Base-by-base conservation (phyloP, 2,797 vertebrate genomes). In the Neostethus bicornis region DNA sequence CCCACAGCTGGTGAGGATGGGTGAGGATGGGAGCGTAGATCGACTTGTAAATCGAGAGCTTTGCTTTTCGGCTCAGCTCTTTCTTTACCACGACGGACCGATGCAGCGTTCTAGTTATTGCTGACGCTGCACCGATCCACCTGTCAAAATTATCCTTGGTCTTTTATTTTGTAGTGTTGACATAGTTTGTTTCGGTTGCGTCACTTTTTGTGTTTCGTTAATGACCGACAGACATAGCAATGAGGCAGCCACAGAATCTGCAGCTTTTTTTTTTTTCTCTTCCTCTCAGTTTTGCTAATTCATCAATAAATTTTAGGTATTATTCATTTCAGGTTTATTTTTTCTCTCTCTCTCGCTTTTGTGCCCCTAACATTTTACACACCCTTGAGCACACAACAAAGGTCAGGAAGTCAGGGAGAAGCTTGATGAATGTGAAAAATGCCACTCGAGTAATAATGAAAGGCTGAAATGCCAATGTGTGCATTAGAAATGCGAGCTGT, bases 401-500 rank as follows among this genome's bases (percentile, higher is more conserved):
- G 66, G 42, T 53, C 25, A 20, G 26, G 10, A 53, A 25, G 51
- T 62, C 47, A 55, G 35, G 55, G 29, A 39, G 73, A 57, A 61
- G 9, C 14, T 41, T 54, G 29, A 61, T 49, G 19, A 59, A 64
- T 47, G 41, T 49, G 24, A 26, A 67, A 72, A 81, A 82, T 68
- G 58, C 42, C 70, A 61, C 26, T 53, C 35, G 55, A 59, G 60
- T 51, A 25, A 68, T 82, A 55, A 61, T 69, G 54, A 61, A 42
- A 20, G 32, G 35, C 41, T 13, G 39, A 76, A 74, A 70, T 70
- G 63, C 25, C 51, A 67, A 3, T 23, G 44, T 52, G 61, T 23
- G 23, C 10, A 16, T 44, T 43, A 42, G 28, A 29, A 25, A 63
- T 20, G 17, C 55, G 28, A 57, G 45, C 51, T n/a, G n/a, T 16